Evolutionary conservation across 1,140 invertebrate species (phyloP), one percentile per base, ranked within the genome.

Genomic region (Cydia fagiglandana): DNA sequence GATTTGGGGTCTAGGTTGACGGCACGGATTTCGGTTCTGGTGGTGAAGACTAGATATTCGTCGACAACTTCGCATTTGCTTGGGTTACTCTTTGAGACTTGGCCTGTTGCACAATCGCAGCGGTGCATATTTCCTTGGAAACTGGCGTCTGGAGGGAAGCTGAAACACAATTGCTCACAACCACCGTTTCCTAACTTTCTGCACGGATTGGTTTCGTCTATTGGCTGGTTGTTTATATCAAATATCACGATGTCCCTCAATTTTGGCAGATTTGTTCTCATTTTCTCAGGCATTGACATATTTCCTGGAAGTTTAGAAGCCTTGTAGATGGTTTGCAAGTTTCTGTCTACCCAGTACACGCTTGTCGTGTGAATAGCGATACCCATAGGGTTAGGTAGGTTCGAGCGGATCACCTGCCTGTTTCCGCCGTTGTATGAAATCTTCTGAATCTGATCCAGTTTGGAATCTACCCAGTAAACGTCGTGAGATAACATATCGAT

Each of bases 401-500:
- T 98, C 0, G 96, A 94, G 24, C 98, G 94, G 24, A 99, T 97
- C 0, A 98, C 94, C 84, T 97, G 95, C 83, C 97, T 94, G 81
- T 96, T 96, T 9, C 96, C 96, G 6, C 97, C 97, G 47, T 94
- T 96, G 85, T 95, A 97, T 0, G 96, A 96, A 24, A 98, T 95
- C 88, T 96, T 97, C 85, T 99, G 98, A 79, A 99, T 98, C 77
- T 96, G 97, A 88, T 99, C 98, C 20, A 98, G 93, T 85, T 96
- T 96, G 0, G 98, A 97, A 90, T 99, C 99, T 0, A 99, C 98
- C 99, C 98, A 99, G 88, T 98, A 99, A 0, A 99, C 96, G 86
- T 99, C 98, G 84, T 99, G 97, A 0, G 97, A 99, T 24, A 95
- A 90, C 94, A 98, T 97, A 90, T 99, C 99, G 50, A 99, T 96